Base-by-base conservation (phyloP, 1,140 invertebrate species). In the Lysiphlebus fabarum region DNA sequence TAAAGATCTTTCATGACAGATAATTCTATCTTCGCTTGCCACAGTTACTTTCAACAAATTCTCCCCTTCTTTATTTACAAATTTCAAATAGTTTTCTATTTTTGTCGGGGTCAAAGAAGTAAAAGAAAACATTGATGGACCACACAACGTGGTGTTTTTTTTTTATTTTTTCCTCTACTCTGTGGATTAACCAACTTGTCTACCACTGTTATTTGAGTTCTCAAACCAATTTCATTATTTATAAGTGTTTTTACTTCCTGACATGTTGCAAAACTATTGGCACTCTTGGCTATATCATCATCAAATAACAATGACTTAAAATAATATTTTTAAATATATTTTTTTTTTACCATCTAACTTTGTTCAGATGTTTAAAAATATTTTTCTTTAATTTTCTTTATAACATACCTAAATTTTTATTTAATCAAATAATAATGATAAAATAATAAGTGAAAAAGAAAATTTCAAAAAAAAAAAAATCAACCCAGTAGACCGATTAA, bases 111-210 rank as follows among this genome's bases (percentile, higher is more conserved):
- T 11, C 34, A 6, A 40, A 17, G 41, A 17, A 51, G 38, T 44
- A 51, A 53, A 53, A 45, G 45, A 40, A 42, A 53, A 59, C 33
- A 54, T 49, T 45, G 37, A 56, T 49, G 53, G 64, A 65, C 64
- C 64, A 65, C 65, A 66, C 61, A 61, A 53, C 55, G 58, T 56
- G 65, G 49, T 58, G 55, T 53, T 49, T 56, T 61, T 49, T 37
- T 34, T 34, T 11, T 34, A 49, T 17, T 49, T 42, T 42, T 42
- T n/a, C 41, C 3, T 11, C 9, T 5, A 49, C 7, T 49, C 36
- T 34, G 11, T 49, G 26, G 26, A 17, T 49, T 7, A n/a, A 49
- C 33, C 47, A 34, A 34, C 47, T 34, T 26, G 17, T 26, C 17
- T 26, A 26, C 17, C 17, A 26, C 17, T 26, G 17, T 26, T 26